These are phyloP conservation scores for Crenuchus spilurus DNA, from an alignment of 2,797 vertebrate genomes.

Conservation along the genomic window DNA sequence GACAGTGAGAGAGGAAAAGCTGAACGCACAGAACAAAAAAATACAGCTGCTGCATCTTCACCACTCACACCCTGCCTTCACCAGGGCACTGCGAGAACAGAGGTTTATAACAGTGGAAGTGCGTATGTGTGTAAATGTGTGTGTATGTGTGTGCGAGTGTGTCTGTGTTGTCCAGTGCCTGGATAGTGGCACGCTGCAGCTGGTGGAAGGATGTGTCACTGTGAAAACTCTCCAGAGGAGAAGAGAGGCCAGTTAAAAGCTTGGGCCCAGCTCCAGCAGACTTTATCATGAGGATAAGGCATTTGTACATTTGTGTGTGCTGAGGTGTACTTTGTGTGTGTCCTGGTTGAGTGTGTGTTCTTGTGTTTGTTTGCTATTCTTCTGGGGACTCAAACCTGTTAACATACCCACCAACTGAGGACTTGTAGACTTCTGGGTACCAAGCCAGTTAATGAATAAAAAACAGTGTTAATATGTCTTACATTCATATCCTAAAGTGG, in stretches of 20 bases:
- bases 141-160: slow-evolving; percentile 11
- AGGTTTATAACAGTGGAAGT: slow-evolving; percentile 73
- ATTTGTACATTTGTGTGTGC: slow-evolving; percentile 56
- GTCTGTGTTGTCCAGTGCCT: slow-evolving; percentile 62
- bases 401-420: too few relatives aligned
- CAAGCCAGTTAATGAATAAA: too few relatives aligned
- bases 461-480: too few relatives aligned
- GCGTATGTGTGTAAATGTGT: slow-evolving; percentile 18
- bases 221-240: slow-evolving; percentile 61
- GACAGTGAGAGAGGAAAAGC: slow-evolving; percentile 70
- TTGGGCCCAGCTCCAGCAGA: slow-evolving; percentile 60
- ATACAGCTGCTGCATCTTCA: slow-evolving; percentile 73
- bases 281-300: slow-evolving; percentile 74
- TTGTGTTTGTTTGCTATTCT: slow-evolving; percentile 64
- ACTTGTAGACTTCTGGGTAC: too few relatives aligned
- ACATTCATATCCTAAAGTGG: too few relatives aligned
- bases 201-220: slow-evolving; percentile 70
- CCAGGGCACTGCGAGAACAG: slow-evolving; percentile 55
- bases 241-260: slow-evolving; percentile 63
- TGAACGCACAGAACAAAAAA: slow-evolving; percentile 60
- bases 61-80: slow-evolving; percentile 47
- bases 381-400: too few relatives aligned
- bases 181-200: slow-evolving; percentile 70
- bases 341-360: slow-evolving; percentile 62
- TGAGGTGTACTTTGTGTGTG: background rate